Evolutionary conservation across 53 echinoderm and acorn worm genomes (phyloP), one percentile per base, ranked within the genome.

Genomic region (Patiria pectinifera): DNA sequence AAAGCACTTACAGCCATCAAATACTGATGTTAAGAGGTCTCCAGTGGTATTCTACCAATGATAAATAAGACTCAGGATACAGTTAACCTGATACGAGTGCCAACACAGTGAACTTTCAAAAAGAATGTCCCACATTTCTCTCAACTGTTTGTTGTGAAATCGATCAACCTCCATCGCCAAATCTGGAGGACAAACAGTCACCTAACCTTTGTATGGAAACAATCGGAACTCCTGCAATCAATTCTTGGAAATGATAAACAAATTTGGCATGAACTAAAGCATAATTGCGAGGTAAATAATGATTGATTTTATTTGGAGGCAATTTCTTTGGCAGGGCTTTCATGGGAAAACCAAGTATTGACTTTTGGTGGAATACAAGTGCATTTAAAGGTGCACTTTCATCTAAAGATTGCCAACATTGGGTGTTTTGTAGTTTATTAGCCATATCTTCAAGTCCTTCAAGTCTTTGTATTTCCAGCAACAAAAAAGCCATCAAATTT

Each of bases 1-100:
- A 59, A 86, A 86, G 86, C 86, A 86, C 86, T 86, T 86, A 75
- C 48, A 86, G 75, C 86, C 86, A 75, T 86, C 86, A 86, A 61
- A 48, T 75, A 22, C 72, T 53, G 76, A 74, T 72, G 53, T 86
- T 72, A 86, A 86, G 86, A 86, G 86, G 86, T 85, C 70, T 6
- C 16, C 49, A 6, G 72, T 86, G 86, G 49, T 86, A 86, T 14
- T 59, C 59, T 48, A 71, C 47, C 3, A 70, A 85, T 85, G 85
- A 85, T 85, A 85, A 85, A 85, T 85, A 85, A 45, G 85, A 45
- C 47, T 19, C 66, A 69, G 13, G n/a, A n/a, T 21, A 43, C 43
- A 43, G 63, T 70, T 85, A 19, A 23, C 75, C 75, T 12, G 80
- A 45, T n/a, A 79, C 46, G 47, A 25, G 80, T 45, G 47, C 82